Base-by-base conservation (phyloP, 1,140 invertebrate genomes). In the Pogonomyrmex californicus region DNA sequence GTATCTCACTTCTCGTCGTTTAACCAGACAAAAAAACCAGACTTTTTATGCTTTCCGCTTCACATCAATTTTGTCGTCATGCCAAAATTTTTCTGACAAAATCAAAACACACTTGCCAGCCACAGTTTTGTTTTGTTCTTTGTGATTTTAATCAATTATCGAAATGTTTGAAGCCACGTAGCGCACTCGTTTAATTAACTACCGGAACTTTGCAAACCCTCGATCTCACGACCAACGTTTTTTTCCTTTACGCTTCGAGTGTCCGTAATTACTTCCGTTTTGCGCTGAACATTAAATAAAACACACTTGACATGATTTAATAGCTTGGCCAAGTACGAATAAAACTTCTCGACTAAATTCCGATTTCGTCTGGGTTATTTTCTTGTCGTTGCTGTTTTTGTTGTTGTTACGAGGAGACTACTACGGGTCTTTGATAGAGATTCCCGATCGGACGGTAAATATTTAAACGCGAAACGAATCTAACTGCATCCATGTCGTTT, bases 271-370 rank as follows among this genome's bases (percentile, higher is more conserved):
- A 87, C 71, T 87, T 87, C 62, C 62, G 71, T 68, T 77, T 58
- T 63, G 41, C 47, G 51, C 33, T 68, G 41, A 71, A 87, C 60
- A 76, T 85, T 85, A 87, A 87, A 87, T 87, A 85, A 87, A 85
- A 87, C 71, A 85, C 44, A 66, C 49, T 76, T 23, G n/a, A 60
- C 33, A 63, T 66, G 51, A 36, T 68, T 85, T 77, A 77, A 38
- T 51, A 54, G 70, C 17, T 38, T 9, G 41, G 5, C 4, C 78
- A 73, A 83, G 17, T 73, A 58, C 41, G 54, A 75, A 4, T 75
- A 75, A 58, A 73, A 56, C 56, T 68, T 68, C 38, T 82, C 54
- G 12, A 36, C 12, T 47, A 66, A 3, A 56, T 12, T 38, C 14
- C 1, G 41, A 47, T 73, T 62, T 75, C 30, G 41, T 17, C 12